Evolutionary conservation across 2,888 invertebrate species (phyloP).

Genomic region (Macaria notata): DNA sequence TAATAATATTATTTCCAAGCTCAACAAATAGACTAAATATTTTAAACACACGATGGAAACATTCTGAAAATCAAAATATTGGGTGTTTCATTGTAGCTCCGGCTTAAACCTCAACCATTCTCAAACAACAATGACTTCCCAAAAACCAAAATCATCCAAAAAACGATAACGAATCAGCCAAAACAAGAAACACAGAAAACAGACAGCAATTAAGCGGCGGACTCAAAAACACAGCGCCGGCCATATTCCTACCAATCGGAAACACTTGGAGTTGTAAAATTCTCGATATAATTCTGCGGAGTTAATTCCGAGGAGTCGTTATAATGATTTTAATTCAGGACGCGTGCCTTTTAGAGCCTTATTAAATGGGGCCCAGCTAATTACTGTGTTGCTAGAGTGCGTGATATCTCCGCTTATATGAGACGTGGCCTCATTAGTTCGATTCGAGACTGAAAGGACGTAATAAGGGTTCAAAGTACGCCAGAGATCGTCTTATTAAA

Average conservation of each 20-base stretch:
- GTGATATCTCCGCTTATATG: constrained; percentile 20
- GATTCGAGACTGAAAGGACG: constrained; percentile 20
- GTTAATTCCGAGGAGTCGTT: constrained; percentile 32
- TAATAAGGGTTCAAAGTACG: constrained; percentile 9
- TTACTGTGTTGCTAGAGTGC: constrained; percentile 26
- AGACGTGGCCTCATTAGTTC: constrained; percentile 22
- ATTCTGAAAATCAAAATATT: too few relatives aligned
- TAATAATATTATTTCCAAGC: too few relatives aligned
- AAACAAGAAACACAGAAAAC: not conserved
- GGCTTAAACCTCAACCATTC: too few relatives aligned
- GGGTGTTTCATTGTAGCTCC: too few relatives aligned
- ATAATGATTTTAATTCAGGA: constrained; percentile 34
- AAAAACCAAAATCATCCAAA: not conserved
- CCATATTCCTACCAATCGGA: too few relatives aligned
- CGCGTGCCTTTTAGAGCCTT: constrained; percentile 32
- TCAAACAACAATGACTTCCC: too few relatives aligned
- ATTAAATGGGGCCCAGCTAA: constrained; percentile 26
- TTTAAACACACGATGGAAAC: too few relatives aligned
- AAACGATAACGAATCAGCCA: constrained; percentile 1
- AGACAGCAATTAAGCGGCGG: constrained; percentile 5
- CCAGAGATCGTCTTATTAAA: not conserved
- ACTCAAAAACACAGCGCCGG: constrained; percentile 7
- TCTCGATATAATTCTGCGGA: constrained; percentile 27
- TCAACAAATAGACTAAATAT: too few relatives aligned
- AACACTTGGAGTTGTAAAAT: constrained; percentile 30